phyloP scores from a whole-genome alignment of 2,113 vertebrate species.

The Myotis yumanensis region DNA sequence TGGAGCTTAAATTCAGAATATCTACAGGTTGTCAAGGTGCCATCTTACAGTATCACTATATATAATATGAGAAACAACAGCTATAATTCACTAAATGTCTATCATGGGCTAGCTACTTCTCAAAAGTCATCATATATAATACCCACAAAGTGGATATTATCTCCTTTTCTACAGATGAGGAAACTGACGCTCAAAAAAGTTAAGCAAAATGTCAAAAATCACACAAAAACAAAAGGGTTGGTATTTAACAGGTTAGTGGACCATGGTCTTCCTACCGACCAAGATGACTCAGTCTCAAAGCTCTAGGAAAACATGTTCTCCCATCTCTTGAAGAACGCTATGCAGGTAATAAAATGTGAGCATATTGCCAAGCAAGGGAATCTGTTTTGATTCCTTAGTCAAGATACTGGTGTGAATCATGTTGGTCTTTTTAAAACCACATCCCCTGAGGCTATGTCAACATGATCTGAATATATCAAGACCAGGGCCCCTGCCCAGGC shows the following conservation, averaged over 20 bases:
- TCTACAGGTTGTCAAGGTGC: background rate
- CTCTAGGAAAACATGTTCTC: background rate
- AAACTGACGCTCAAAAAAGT: background rate
- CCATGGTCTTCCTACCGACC: background rate
- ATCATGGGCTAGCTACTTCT: background rate
- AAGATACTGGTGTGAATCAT: background rate
- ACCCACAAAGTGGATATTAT: background rate
- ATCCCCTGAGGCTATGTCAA: background rate
- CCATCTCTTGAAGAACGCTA: background rate
- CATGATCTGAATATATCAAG: background rate
- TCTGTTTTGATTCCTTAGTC: background rate
- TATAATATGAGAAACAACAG: background rate
- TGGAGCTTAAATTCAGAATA: background rate
- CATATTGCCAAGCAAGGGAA: background rate
- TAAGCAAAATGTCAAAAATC: background rate
- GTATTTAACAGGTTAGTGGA: background rate
- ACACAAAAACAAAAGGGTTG: background rate
- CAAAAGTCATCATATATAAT: background rate
- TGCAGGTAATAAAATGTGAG: conserved; percentile 1
- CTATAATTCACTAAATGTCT: background rate
- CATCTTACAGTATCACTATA: background rate
- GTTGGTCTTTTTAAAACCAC: background rate
- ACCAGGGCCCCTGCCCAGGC: background rate
- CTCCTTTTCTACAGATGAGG: background rate
- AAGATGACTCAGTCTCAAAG: background rate